Evolutionary conservation across 2,888 invertebrate genomes (phyloP).

Genomic region (Synergus japonicus): DNA sequence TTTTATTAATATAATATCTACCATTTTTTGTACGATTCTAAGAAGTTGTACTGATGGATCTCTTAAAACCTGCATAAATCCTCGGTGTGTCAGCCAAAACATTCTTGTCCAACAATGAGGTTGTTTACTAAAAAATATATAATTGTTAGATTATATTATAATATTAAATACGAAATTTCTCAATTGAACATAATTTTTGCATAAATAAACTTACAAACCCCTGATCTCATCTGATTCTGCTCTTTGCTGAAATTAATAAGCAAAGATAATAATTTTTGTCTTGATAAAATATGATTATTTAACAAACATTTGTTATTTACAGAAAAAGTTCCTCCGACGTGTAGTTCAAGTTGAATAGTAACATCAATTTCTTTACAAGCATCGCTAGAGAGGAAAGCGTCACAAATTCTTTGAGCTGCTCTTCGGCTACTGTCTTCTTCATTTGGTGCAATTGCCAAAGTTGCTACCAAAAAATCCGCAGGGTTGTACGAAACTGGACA

Average conservation of each 20-base stretch:
- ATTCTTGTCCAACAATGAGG: conserved; percentile 86
- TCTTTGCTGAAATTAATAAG: conserved; percentile 31
- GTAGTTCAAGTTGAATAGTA: conserved; percentile 85
- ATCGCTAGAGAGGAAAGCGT: conserved; percentile 88
- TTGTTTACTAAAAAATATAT: conserved; percentile 77
- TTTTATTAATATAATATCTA: conserved; percentile 69
- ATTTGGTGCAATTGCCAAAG: conserved; percentile 88
- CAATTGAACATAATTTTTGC: background rate
- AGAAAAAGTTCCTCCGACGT: conserved; percentile 81
- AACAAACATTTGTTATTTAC: conserved; percentile 67
- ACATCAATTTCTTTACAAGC: conserved; percentile 87
- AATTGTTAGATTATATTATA: background rate
- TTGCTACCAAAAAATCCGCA: conserved; percentile 93
- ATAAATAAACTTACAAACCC: conserved; percentile 3
- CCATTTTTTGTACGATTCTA: conserved; percentile 89
- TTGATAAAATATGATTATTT: background rate
- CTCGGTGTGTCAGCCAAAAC: conserved; percentile 87
- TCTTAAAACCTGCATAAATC: conserved; percentile 85
- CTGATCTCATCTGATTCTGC: conserved; percentile 18
- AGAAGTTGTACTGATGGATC: conserved; percentile 90
- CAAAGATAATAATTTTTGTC: background rate
- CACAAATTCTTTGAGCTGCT: conserved; percentile 86
- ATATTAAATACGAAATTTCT: background rate
- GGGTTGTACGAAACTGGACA: conserved; percentile 93
- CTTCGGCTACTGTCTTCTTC: conserved; percentile 85